These are phyloP conservation scores for Lissocephala sabroskyi DNA, from an alignment of 2,888 invertebrate species.

Conservation along the genomic window DNA sequence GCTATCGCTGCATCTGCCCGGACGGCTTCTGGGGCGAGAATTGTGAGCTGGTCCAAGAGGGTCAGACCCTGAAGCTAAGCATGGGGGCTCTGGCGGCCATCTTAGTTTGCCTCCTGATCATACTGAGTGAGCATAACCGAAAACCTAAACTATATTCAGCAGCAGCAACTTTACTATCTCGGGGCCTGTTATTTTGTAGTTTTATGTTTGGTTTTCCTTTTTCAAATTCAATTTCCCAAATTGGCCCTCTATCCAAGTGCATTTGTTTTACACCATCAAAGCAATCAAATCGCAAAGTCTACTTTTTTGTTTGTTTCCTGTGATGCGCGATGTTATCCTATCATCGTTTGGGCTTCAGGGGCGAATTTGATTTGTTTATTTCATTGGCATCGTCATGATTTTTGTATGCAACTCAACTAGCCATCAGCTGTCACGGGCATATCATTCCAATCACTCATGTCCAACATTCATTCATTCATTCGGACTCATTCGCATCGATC, in stretches of 20 bases:
- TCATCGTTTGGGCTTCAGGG: too few relatives aligned
- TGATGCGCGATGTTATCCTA: too few relatives aligned
- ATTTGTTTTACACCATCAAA: too few relatives aligned
- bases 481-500: too few relatives aligned
- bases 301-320: too few relatives aligned
- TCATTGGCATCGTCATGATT: not conserved
- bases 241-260: too few relatives aligned
- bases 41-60: constrained; percentile 94
- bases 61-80: constrained; percentile 94
- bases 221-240: too few relatives aligned
- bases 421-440: constrained; percentile 23
- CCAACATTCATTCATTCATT: constrained; percentile 24
- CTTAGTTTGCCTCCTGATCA: constrained; percentile 95
- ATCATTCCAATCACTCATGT: constrained; percentile 37
- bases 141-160: too few relatives aligned
- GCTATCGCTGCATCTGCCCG: constrained; percentile 91
- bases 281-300: too few relatives aligned
- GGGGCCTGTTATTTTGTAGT: too few relatives aligned
- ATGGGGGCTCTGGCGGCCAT: constrained; percentile 98
- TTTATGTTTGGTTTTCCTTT: too few relatives aligned
- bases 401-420: constrained; percentile 4
- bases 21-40: constrained; percentile 95
- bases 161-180: too few relatives aligned
- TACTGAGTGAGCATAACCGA: constrained; percentile 87
- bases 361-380: constrained; percentile 1